Conservation (phyloP, 1,140 invertebrate species). For the Papilio glaucus region DNA sequence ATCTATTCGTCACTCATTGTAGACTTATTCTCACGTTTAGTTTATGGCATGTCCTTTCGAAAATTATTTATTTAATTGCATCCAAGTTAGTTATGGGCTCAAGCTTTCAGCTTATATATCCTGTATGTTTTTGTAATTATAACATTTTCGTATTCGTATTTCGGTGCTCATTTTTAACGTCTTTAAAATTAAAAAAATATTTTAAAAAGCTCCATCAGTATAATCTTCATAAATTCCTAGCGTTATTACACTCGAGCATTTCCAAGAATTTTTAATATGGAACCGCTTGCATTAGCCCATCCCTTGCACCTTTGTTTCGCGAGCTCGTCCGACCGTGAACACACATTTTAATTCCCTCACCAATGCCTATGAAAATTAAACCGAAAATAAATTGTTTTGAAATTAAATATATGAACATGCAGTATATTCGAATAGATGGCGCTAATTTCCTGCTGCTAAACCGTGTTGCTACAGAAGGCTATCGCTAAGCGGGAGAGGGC, state of each 20-base stretch:
- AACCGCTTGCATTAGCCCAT: not conserved
- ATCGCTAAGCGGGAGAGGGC: too few species aligned
- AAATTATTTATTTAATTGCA: too few species aligned
- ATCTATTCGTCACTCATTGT: too few species aligned
- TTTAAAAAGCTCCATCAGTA: slow-evolving; percentile 8
- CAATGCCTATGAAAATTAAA: not conserved
- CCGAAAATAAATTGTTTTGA: not conserved
- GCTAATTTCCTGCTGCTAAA: too few species aligned
- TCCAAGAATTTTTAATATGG: slow-evolving; percentile 21
- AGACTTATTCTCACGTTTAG: too few species aligned
- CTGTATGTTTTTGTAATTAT: not conserved
- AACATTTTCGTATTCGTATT: not conserved
- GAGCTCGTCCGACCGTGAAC: not conserved
- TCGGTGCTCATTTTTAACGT: not conserved
- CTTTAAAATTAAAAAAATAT: slow-evolving; percentile 19
- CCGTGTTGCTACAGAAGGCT: too few species aligned
- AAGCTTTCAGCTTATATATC: not conserved
- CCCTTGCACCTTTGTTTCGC: slow-evolving; percentile 4
- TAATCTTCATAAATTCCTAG: slow-evolving; percentile 13
- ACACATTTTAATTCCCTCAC: not conserved
- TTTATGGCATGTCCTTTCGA: too few species aligned
- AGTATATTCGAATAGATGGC: too few species aligned
- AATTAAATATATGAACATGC: not conserved
- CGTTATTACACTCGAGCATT: slow-evolving; percentile 20
- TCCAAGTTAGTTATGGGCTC: too few species aligned